These are phyloP conservation scores for Ictidomys tridecemlineatus DNA, from an alignment of 2,113 vertebrate genomes.

Conservation along the genomic window DNA sequence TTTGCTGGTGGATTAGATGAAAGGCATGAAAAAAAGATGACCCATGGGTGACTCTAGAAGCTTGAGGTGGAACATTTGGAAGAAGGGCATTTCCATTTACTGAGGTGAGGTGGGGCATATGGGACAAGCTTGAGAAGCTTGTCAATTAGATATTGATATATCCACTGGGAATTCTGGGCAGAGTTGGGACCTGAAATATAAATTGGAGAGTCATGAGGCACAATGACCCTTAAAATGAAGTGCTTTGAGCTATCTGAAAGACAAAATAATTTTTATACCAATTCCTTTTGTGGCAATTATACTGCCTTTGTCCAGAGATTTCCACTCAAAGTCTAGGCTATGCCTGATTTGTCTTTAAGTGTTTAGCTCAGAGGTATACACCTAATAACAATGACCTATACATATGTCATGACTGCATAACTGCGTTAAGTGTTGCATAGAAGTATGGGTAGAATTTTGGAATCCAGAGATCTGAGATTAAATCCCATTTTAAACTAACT, in stretches of 20 bases:
- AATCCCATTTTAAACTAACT: not conserved
- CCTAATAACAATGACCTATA: not conserved
- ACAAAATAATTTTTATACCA: conserved; percentile 37
- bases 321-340: not conserved
- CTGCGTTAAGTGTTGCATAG: not conserved
- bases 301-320: not conserved
- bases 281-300: conserved; percentile 11
- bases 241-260: not conserved
- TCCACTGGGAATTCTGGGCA: not conserved
- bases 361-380: not conserved
- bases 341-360: conserved; percentile 35
- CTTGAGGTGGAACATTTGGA: not conserved
- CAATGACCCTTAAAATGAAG: conserved; percentile 48
- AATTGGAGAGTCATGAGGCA: not conserved
- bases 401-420: not conserved
- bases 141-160: not conserved
- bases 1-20: conserved; percentile 5
- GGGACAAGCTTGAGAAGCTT: conserved; percentile 37
- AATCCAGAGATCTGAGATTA: not conserved
- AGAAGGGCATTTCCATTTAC: conserved; percentile 1
- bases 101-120: not conserved
- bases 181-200: conserved; percentile 42
- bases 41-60: not conserved
- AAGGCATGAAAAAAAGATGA: not conserved
- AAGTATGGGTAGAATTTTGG: not conserved